A percentile compares a stretch with the other conserved stretches of the same genome.
phyloP scores from a whole-genome alignment of 2,888 invertebrate genomes.

The Caenorhabditis becei region DNA sequence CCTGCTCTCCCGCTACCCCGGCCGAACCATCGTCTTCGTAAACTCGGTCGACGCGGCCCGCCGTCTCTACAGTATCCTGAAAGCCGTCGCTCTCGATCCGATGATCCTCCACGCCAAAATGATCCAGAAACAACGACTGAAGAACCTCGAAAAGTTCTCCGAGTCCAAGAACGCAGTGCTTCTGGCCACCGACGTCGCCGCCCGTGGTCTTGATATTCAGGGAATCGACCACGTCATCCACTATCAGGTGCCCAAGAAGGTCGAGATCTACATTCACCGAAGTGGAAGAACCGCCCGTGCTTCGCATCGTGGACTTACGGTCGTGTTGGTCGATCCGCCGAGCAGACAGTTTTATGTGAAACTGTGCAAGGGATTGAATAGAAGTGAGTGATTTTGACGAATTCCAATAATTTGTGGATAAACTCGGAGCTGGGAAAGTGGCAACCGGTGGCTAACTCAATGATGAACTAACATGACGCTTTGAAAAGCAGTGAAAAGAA shows the following conservation, averaged over 20 bases:
- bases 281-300: constrained; percentile 97
- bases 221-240: constrained; percentile 95
- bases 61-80: constrained; percentile 83
- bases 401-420: too few relatives aligned
- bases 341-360: constrained; percentile 89
- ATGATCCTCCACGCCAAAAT: constrained; percentile 86
- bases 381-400: constrained; percentile 87
- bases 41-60: constrained; percentile 89
- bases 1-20: constrained; percentile 90
- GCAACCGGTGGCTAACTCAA: too few relatives aligned
- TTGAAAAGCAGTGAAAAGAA: too few relatives aligned
- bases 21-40: constrained; percentile 92
- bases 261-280: constrained; percentile 95
- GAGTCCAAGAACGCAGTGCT: constrained; percentile 86
- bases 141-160: constrained; percentile 90
- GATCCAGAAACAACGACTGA: constrained; percentile 94
- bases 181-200: constrained; percentile 95
- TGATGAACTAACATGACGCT: too few relatives aligned
- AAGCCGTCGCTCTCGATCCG: constrained; percentile 83
- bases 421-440: too few relatives aligned
- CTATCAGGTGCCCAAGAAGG: constrained; percentile 95
- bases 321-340: constrained; percentile 92
- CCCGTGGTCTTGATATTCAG: constrained; percentile 95
- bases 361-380: constrained; percentile 90
- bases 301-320: constrained; percentile 90